Conservation (phyloP, 2,888 invertebrate genomes). For the Plebejus argus region DNA sequence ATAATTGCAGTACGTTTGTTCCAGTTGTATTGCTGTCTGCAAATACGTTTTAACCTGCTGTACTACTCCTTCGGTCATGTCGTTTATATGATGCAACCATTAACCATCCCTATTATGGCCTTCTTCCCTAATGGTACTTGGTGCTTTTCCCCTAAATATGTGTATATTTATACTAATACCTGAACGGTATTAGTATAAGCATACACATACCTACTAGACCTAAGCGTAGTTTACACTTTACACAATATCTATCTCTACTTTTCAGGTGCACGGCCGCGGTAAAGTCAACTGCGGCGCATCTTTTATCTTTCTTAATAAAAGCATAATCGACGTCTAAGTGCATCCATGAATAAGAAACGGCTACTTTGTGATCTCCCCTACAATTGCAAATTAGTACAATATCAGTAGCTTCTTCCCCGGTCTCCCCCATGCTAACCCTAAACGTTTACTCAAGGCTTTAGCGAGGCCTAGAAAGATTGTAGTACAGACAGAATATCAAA, state of each 20-base stretch:
- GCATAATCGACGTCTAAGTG: slow-evolving; percentile 15
- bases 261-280: neutral
- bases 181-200: too few relatives aligned
- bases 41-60: too few relatives aligned
- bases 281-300: neutral
- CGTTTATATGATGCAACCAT: too few relatives aligned
- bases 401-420: slow-evolving; percentile 24
- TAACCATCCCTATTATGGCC: too few relatives aligned
- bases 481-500: slow-evolving; percentile 75
- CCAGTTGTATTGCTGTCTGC: too few relatives aligned
- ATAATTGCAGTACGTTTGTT: too few relatives aligned
- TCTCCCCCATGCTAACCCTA: slow-evolving; percentile 26
- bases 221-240: neutral
- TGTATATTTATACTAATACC: too few relatives aligned
- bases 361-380: slow-evolving; percentile 25
- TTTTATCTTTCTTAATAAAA: slow-evolving; percentile 17
- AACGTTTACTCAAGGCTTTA: slow-evolving; percentile 28
- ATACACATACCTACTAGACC: too few relatives aligned
- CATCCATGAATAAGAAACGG: slow-evolving; percentile 20
- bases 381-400: slow-evolving; percentile 26
- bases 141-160: too few relatives aligned
- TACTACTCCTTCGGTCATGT: too few relatives aligned
- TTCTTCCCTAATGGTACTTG: too few relatives aligned
- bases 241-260: neutral
- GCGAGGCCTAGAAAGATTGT: slow-evolving; percentile 39